A percentile compares a stretch with the other conserved stretches of the same genome.
Evolutionary conservation across 2,797 vertebrate genomes (phyloP).

Genomic region (Lycodopsis pacificus): DNA sequence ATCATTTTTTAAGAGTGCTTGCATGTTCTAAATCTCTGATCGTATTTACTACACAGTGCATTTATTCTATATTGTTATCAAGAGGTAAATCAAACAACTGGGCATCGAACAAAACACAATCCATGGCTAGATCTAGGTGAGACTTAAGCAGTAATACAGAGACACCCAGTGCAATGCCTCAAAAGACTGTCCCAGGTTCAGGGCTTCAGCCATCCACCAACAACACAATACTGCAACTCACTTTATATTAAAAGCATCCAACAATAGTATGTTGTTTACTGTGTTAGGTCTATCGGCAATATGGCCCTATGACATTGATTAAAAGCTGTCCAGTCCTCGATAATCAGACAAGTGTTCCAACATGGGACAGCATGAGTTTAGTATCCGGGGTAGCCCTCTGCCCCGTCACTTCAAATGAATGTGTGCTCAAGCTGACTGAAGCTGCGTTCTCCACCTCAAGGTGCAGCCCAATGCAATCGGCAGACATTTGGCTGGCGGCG

Average conservation of each 20-base stretch:
- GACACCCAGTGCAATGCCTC: not conserved
- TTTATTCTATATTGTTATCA: not conserved
- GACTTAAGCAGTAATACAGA: not conserved
- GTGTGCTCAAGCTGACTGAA: constrained; percentile 33
- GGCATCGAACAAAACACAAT: constrained; percentile 5
- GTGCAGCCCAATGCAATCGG: constrained; percentile 50
- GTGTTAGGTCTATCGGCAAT: not conserved
- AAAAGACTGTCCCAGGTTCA: not conserved
- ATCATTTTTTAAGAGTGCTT: constrained; percentile 11
- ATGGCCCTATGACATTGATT: not conserved
- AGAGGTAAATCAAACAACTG: not conserved
- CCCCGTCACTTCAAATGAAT: constrained; percentile 49
- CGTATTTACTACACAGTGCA: not conserved
- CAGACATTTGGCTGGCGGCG: constrained; percentile 53
- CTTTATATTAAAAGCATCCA: constrained; percentile 19
- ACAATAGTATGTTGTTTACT: not conserved
- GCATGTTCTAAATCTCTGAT: constrained; percentile 29
- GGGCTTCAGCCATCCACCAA: not conserved
- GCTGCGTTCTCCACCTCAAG: constrained; percentile 50
- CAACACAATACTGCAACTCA: not conserved
- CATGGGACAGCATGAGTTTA: constrained; percentile 12
- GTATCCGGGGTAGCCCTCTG: constrained; percentile 24
- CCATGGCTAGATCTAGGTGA: constrained; percentile 5
- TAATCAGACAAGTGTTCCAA: constrained; percentile 44
- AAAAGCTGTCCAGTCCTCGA: constrained; percentile 10